phyloP scores from a whole-genome alignment of 2,797 vertebrate genomes.

The Amphiprion clarkii region DNA sequence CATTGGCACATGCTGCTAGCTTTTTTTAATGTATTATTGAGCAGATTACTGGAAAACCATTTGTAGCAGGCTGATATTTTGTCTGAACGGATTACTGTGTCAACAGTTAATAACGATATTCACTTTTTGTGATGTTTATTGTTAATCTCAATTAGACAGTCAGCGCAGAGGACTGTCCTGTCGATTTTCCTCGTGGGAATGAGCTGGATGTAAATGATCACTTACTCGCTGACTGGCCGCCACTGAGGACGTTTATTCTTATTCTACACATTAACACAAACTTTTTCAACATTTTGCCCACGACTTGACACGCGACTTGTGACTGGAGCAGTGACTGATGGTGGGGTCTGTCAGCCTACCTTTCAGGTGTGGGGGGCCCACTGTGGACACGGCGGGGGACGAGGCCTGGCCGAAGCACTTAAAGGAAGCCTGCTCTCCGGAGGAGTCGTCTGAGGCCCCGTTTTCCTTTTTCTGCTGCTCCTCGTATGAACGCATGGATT shows the following conservation, averaged over 20 bases:
- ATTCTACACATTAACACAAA: background rate
- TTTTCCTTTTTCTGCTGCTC: slow-evolving; percentile 97
- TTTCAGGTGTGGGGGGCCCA: slow-evolving; percentile 94
- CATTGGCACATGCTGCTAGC: too few relatives aligned
- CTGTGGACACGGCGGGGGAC: slow-evolving; percentile 90
- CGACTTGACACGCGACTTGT: slow-evolving; percentile 35
- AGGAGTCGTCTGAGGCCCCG: slow-evolving; percentile 95
- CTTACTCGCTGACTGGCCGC: background rate
- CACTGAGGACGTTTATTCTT: background rate
- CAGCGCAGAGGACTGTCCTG: background rate
- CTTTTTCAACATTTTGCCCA: slow-evolving; percentile 24
- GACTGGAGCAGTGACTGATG: slow-evolving; percentile 20
- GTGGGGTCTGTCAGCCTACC: slow-evolving; percentile 81
- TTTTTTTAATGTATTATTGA: background rate
- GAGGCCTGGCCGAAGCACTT: slow-evolving; percentile 94
- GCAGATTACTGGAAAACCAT: background rate
- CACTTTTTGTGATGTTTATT: slow-evolving; percentile 1
- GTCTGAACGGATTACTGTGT: background rate
- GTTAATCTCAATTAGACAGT: slow-evolving; percentile 1
- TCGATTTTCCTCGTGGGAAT: background rate
- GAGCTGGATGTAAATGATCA: background rate
- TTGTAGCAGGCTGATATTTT: background rate
- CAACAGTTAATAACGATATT: background rate
- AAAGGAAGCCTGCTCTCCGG: slow-evolving; percentile 93
- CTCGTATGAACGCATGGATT: slow-evolving; percentile 95